phyloP scores from a whole-genome alignment of 2,113 vertebrate species.

The Salvelinus sp. region DNA sequence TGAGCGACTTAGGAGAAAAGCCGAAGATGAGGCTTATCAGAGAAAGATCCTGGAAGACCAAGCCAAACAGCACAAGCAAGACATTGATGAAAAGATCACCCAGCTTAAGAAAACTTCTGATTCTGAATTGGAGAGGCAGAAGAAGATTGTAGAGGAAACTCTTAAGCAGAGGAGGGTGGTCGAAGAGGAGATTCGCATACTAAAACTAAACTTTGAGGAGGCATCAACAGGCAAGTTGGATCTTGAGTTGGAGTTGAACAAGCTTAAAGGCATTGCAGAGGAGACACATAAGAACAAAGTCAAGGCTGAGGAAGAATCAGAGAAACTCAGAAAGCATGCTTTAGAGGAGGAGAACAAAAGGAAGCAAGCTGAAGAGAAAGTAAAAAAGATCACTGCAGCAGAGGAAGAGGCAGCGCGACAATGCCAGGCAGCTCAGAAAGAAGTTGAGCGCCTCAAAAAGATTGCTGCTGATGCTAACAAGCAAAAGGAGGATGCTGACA shows the following conservation, averaged over 20 bases:
- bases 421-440: constrained; percentile 84
- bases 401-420: constrained; percentile 89
- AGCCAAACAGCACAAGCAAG: constrained; percentile 88
- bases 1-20: constrained; percentile 86
- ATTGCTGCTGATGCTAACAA: constrained; percentile 83
- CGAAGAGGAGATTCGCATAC: constrained; percentile 90
- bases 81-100: constrained; percentile 89
- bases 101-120: constrained; percentile 86
- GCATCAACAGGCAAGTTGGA: constrained; percentile 84
- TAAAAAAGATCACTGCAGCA: constrained; percentile 82
- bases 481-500: constrained; percentile 84
- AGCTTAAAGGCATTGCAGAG: constrained; percentile 82
- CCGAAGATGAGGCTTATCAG: constrained; percentile 93
- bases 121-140: constrained; percentile 85
- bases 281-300: constrained; percentile 85
- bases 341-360: constrained; percentile 86
- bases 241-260: constrained; percentile 86
- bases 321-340: constrained; percentile 81
- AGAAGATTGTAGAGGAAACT: constrained; percentile 86
- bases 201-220: constrained; percentile 87
- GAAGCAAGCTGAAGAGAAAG: constrained; percentile 88
- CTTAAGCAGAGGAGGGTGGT: constrained; percentile 86
- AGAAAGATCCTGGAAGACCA: constrained; percentile 91
- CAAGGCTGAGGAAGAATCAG: constrained; percentile 84
- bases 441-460: constrained; percentile 85